A percentile compares a stretch with the other conserved stretches of the same genome.
phyloP scores from a whole-genome alignment of 2,888 invertebrate genomes.

The Dermolepida albohirtum region DNA sequence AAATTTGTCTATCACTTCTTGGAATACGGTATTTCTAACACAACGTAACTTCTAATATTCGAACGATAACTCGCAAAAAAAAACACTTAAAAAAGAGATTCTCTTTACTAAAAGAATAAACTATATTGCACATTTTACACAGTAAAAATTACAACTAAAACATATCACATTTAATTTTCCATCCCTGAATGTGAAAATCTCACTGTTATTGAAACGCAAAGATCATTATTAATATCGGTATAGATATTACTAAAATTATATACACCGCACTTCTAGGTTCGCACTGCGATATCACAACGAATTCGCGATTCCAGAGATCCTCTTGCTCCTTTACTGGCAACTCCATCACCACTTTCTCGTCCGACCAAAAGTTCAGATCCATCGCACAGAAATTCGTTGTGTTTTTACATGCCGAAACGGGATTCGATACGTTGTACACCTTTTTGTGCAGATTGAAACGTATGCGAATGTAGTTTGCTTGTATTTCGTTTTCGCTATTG shows the following conservation, averaged over 20 bases:
- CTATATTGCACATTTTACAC: no score
- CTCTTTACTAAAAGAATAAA: no score
- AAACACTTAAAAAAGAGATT: no score
- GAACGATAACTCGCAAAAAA: no score
- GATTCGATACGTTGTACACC: constrained; percentile 75
- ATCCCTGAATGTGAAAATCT: no score
- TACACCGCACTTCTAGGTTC: constrained; percentile 80
- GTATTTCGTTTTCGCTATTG: constrained; percentile 83
- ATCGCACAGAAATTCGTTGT: constrained; percentile 73
- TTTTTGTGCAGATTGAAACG: constrained; percentile 78
- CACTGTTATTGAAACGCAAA: constrained; percentile 76
- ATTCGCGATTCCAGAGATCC: constrained; percentile 79
- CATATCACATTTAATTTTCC: no score
- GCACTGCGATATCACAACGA: constrained; percentile 78
- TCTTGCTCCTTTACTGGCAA: constrained; percentile 74
- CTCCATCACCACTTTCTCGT: constrained; percentile 77
- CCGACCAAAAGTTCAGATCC: constrained; percentile 76
- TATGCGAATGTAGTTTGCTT: constrained; percentile 77
- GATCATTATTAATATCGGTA: constrained; percentile 77
- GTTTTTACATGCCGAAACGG: constrained; percentile 74
- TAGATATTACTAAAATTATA: constrained; percentile 74
- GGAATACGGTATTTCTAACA: no score
- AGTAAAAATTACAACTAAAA: no score
- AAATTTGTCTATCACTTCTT: no score
- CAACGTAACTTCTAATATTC: no score